Evolutionary conservation across 2,797 vertebrate genomes (phyloP).

Genomic region (Cheirogaleus major): DNA sequence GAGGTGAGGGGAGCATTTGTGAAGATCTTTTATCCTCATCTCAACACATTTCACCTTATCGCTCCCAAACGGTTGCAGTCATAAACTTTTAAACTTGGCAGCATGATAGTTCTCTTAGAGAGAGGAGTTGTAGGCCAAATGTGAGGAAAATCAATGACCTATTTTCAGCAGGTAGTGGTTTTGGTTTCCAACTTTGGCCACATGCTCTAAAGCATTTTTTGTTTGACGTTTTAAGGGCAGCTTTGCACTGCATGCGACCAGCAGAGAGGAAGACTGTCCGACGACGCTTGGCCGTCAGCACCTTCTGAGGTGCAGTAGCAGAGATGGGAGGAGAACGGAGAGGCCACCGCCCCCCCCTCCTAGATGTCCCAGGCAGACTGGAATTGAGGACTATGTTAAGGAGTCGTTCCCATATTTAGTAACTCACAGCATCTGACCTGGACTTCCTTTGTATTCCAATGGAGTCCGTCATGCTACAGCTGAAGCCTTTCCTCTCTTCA

Average conservation of each 20-base stretch:
- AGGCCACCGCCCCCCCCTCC: not conserved
- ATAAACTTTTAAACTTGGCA: not conserved
- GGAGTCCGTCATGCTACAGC: not conserved
- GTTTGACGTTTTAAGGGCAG: conserved; percentile 35
- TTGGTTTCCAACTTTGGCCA: not conserved
- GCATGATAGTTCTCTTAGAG: not conserved
- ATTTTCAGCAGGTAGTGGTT: conserved; percentile 16
- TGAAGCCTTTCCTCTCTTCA: not conserved
- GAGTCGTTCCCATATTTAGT: not conserved
- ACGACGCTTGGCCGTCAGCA: not conserved
- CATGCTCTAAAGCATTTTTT: not conserved
- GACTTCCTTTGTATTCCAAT: conserved; percentile 35
- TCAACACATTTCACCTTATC: not conserved
- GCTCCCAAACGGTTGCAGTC: not conserved
- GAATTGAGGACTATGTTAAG: conserved; percentile 41
- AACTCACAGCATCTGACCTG: conserved; percentile 13
- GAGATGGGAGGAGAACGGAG: not conserved
- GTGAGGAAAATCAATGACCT: conserved; percentile 57
- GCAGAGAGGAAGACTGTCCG: not conserved
- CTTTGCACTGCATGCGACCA: not conserved
- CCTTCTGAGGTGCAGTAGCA: not conserved
- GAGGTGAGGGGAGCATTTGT: not conserved
- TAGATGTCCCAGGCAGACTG: not conserved
- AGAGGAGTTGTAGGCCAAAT: not conserved
- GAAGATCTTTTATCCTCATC: not conserved